phyloP scores from a whole-genome alignment of 2,888 invertebrate genomes.

The Leucoptera coffeella region DNA sequence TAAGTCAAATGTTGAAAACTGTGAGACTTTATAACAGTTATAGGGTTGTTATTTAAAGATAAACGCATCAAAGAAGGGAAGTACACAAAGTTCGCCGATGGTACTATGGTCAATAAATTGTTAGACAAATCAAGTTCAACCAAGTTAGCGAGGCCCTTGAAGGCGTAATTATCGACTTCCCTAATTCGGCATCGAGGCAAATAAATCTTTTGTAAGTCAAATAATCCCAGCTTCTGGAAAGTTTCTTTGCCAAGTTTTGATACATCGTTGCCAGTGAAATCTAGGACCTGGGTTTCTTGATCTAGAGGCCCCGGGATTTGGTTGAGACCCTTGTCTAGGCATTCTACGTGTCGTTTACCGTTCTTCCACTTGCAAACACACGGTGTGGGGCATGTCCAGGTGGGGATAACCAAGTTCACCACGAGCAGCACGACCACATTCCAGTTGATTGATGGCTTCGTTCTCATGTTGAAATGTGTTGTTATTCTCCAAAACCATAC shows the following conservation, averaged over 20 bases:
- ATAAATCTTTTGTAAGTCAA: slow-evolving; percentile 84
- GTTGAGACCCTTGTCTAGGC: slow-evolving; percentile 69
- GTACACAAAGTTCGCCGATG: slow-evolving; percentile 71
- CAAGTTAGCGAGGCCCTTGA: slow-evolving; percentile 77
- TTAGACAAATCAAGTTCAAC: slow-evolving; percentile 84
- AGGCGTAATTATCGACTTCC: slow-evolving; percentile 72
- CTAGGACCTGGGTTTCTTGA: slow-evolving; percentile 80
- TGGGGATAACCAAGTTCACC: slow-evolving; percentile 31
- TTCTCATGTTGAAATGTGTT: no score
- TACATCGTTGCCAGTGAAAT: slow-evolving; percentile 78
- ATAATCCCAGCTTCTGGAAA: slow-evolving; percentile 70
- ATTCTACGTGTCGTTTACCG: slow-evolving; percentile 87
- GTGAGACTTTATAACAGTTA: slow-evolving; percentile 62
- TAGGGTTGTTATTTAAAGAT: slow-evolving; percentile 75
- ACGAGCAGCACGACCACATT: no score
- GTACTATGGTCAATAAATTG: slow-evolving; percentile 72
- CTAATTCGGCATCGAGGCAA: slow-evolving; percentile 72
- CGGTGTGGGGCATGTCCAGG: slow-evolving; percentile 63
- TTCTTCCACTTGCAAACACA: slow-evolving; percentile 91
- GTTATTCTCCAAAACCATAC: no score
- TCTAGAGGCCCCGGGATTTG: slow-evolving; percentile 75
- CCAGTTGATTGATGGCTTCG: no score
- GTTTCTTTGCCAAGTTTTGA: slow-evolving; percentile 72
- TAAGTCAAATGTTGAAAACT: slow-evolving; percentile 70
- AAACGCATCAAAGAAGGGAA: slow-evolving; percentile 79